Evolutionary conservation across 2,113 vertebrate genomes (phyloP).

Genomic region (Furnarius figulus): DNA sequence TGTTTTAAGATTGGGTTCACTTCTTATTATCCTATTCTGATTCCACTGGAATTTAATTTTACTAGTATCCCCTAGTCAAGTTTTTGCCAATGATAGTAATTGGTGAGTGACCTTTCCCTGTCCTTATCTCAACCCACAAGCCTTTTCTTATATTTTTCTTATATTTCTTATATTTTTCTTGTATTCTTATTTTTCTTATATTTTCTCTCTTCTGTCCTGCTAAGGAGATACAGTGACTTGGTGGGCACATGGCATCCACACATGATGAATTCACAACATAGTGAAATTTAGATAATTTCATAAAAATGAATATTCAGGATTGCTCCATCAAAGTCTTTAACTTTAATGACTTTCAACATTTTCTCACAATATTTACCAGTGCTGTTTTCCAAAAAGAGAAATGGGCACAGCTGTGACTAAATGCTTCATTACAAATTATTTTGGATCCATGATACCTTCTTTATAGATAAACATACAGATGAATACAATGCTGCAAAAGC

Average conservation of each 20-base stretch:
- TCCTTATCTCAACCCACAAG: not conserved
- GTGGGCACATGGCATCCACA: not conserved
- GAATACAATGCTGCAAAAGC: not conserved
- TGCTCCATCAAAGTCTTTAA: not conserved
- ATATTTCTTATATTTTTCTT: not conserved
- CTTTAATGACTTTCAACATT: not conserved
- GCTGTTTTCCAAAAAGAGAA: not conserved
- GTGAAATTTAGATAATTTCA: not conserved
- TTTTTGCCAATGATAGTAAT: not conserved
- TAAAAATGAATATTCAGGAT: not conserved
- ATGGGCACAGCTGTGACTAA: not conserved
- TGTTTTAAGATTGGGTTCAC: not conserved
- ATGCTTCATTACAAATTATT: not conserved
- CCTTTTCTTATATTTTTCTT: not conserved
- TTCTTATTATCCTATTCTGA: not conserved
- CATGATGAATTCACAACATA: not conserved
- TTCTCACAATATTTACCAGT: not conserved
- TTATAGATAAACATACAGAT: not conserved
- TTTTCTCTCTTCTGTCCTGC: not conserved
- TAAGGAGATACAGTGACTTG: not conserved
- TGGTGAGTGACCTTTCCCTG: not conserved
- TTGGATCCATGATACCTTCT: not conserved
- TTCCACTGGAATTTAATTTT: not conserved
- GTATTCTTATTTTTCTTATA: not conserved
- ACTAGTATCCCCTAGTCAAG: not conserved